Evolutionary conservation across 1,140 invertebrate genomes (phyloP).

Genomic region (Drosophila quadrilineata): DNA sequence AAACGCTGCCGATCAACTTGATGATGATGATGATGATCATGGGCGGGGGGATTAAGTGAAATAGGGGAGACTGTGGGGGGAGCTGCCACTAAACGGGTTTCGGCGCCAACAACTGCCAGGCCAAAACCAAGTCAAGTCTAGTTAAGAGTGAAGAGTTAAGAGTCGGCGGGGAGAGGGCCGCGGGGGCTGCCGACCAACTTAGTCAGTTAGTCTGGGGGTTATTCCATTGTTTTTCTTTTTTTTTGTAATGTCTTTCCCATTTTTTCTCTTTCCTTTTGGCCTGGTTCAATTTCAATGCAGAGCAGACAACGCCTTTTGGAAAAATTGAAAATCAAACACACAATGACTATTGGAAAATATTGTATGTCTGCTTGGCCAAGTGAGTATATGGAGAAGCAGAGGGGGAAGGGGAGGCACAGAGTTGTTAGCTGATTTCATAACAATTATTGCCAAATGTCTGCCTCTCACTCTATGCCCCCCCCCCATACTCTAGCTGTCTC

Average conservation of each 20-base stretch:
- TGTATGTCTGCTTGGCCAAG: slow-evolving; percentile 17
- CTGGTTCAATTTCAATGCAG: slow-evolving; percentile 51
- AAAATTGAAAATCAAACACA: slow-evolving; percentile 57
- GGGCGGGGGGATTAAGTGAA: neutral
- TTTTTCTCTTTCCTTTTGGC: no score
- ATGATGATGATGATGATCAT: neutral
- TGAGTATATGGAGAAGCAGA: neutral
- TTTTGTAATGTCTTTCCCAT: no score
- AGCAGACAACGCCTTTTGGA: slow-evolving; percentile 47
- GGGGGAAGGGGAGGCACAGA: no score
- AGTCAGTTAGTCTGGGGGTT: slow-evolving; percentile 63
- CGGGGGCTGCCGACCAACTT: no score
- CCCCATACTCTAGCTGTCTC: neutral
- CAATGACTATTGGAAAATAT: slow-evolving; percentile 4
- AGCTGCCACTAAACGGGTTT: slow-evolving; percentile 54
- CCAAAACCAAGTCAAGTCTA: no score
- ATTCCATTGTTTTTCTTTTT: slow-evolving; percentile 51
- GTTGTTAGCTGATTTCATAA: slow-evolving; percentile 56
- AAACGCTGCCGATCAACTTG: neutral
- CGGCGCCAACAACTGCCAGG: slow-evolving; percentile 54
- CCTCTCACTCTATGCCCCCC: neutral
- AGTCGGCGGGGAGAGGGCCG: no score
- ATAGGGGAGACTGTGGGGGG: neutral
- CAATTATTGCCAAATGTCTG: slow-evolving; percentile 69
- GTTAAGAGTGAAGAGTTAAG: no score